phyloP scores from a whole-genome alignment of 2,797 vertebrate genomes.

The Leuciscus waleckii region DNA sequence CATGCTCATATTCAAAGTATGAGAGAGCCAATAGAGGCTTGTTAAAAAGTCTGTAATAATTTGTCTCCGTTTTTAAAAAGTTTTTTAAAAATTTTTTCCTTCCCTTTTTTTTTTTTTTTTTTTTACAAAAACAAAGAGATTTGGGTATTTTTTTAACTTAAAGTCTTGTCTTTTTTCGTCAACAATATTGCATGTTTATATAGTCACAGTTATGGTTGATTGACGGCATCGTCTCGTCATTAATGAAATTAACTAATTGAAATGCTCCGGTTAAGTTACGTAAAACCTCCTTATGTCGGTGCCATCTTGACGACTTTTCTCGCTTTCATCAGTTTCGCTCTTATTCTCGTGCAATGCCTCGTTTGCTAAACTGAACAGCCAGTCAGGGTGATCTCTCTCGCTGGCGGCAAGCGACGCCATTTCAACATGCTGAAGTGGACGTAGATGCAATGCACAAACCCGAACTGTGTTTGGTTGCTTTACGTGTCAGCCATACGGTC shows the following conservation, averaged over 20 bases:
- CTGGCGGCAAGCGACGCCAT: rapidly evolving
- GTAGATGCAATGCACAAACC: not conserved
- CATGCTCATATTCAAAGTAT: too few species aligned
- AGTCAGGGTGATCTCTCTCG: not conserved
- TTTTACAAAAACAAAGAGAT: too few species aligned
- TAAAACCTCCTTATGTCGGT: not conserved
- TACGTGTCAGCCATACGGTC: too few species aligned
- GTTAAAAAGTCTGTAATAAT: too few species aligned
- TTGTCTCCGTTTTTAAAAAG: too few species aligned
- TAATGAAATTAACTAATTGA: not conserved
- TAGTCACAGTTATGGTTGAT: not conserved
- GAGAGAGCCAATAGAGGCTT: too few species aligned
- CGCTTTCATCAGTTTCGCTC: too few species aligned
- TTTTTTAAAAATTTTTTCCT: too few species aligned
- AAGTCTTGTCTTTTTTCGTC: not conserved
- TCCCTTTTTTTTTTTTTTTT: too few species aligned
- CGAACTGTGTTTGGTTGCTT: not conserved
- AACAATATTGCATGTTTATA: not conserved
- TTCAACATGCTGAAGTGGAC: not conserved
- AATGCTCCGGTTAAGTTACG: not conserved
- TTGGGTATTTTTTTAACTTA: too few species aligned
- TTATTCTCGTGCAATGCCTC: not conserved
- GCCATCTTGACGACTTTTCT: too few species aligned
- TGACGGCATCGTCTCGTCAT: too few species aligned
- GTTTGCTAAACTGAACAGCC: not conserved